Evolutionary conservation across 2,797 vertebrate genomes (phyloP), one percentile per base, ranked within the genome.

Genomic region (Phataginus tricuspis): DNA sequence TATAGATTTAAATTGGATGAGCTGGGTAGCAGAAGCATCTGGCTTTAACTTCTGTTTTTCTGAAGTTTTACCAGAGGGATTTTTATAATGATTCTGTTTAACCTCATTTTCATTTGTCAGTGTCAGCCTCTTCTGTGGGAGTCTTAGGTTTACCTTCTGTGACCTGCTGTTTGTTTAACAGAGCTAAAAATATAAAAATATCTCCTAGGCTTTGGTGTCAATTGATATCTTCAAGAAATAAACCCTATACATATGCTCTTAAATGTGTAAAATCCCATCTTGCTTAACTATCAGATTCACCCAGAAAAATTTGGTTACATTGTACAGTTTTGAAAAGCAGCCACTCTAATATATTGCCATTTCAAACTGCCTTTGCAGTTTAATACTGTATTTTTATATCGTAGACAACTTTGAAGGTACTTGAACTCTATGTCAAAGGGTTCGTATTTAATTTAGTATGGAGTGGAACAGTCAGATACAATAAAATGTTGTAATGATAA

Each of bases 31-130:
- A 83, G 96, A 96, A 55, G 34, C 86, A 97, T 97, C 86, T 49
- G 85, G 92, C 39, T 96, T 90, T 31, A 92, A 86, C 57, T 86
- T 94, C 51, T 93, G 92, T 64, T 96, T 90, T 93, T 87, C 84
- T 87, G 37, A 94, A 97, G 49, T 96, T 90, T 98, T 96, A 94
- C 92, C 92, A 77, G 29, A 96, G 79, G 90, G 94, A 79, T 97
- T 98, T 97, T 93, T 90, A 45, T 97, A 97, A 98, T 89, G 94
- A 96, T 95, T 95, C 90, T 39, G 3, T 94, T 97, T 95, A 96
- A 79, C 31, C 96, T 84, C 84, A 19, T 90, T 98, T 97, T 98
- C 0, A 97, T 98, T 97, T 97, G 45, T 98, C 97, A 97, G 21
- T 95, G 94, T 98, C 95, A 95, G 5, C 7, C 78, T 97, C 75